A percentile compares a stretch with the other conserved stretches of the same genome.
Evolutionary conservation across 1,140 invertebrate genomes (phyloP).

Genomic region (Goniozus legneri): DNA sequence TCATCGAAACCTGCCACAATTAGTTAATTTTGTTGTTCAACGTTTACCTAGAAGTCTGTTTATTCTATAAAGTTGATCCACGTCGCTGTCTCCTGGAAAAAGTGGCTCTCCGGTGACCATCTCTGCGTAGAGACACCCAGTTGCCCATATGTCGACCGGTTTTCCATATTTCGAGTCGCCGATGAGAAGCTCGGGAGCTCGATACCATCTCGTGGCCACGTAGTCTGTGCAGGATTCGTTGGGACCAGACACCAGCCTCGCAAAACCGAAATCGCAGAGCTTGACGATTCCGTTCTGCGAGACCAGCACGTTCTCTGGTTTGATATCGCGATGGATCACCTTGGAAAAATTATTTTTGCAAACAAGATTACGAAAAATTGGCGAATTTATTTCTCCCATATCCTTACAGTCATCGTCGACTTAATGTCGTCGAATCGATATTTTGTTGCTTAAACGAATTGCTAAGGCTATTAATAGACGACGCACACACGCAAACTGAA

Average conservation of each 20-base stretch:
- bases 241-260: slow-evolving; percentile 62
- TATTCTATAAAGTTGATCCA: slow-evolving; percentile 86
- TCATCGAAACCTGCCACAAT: no score
- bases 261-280: slow-evolving; percentile 87
- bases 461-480: no score
- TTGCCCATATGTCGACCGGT: slow-evolving; percentile 87
- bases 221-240: slow-evolving; percentile 78
- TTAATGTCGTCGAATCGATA: no score
- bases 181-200: slow-evolving; percentile 80
- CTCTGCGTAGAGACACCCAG: slow-evolving; percentile 83
- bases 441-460: no score
- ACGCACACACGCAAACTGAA: no score
- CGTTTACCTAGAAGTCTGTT: slow-evolving; percentile 65
- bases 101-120: slow-evolving; percentile 80
- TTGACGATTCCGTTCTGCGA: slow-evolving; percentile 79
- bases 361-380: no score
- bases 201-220: slow-evolving; percentile 82
- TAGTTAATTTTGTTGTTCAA: no score
- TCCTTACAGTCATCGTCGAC: no score
- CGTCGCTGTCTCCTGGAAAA: slow-evolving; percentile 87
- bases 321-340: slow-evolving; percentile 89
- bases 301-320: slow-evolving; percentile 88
- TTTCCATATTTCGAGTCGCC: slow-evolving; percentile 69
- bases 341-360: slow-evolving; percentile 37
- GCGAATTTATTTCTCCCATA: no score